Percentiles rank a stretch among this genome's conserved stretches.
These are phyloP conservation scores for Bombus confusus DNA, from an alignment of 1,140 invertebrate genomes.

Conservation along the genomic window DNA sequence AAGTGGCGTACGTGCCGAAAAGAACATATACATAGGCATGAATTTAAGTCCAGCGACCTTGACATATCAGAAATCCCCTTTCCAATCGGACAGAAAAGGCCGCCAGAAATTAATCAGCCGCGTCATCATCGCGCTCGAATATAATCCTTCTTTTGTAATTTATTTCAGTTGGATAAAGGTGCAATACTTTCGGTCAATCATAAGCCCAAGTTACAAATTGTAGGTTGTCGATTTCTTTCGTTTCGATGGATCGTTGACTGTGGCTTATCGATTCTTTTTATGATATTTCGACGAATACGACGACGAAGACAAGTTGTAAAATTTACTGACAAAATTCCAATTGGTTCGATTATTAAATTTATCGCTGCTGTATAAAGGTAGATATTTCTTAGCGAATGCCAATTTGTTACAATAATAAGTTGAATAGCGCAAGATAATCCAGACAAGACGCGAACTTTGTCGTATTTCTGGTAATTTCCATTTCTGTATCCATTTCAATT, in stretches of 20 bases:
- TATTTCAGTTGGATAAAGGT: background rate
- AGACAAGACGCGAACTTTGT: background rate
- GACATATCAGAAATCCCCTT: constrained; percentile 40
- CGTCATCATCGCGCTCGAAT: no score
- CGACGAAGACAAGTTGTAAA: background rate
- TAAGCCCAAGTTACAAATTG: background rate
- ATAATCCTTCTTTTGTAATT: background rate
- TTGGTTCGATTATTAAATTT: background rate
- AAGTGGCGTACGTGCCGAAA: constrained; percentile 47
- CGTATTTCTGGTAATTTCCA: background rate
- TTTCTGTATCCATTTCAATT: no score
- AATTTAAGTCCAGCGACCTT: constrained; percentile 12
- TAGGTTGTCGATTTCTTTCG: background rate
- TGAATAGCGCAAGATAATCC: no score
- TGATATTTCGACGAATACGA: background rate
- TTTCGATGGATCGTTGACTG: no score
- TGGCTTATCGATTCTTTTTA: background rate
- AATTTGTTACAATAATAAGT: no score
- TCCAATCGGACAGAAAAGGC: background rate
- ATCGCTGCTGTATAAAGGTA: accelerated
- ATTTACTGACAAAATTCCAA: background rate
- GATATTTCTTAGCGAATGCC: background rate
- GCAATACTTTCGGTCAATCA: background rate
- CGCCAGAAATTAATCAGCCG: background rate
- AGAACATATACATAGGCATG: background rate